Evolutionary conservation across 2,888 invertebrate species (phyloP).

Genomic region (Acrobasis consociella): DNA sequence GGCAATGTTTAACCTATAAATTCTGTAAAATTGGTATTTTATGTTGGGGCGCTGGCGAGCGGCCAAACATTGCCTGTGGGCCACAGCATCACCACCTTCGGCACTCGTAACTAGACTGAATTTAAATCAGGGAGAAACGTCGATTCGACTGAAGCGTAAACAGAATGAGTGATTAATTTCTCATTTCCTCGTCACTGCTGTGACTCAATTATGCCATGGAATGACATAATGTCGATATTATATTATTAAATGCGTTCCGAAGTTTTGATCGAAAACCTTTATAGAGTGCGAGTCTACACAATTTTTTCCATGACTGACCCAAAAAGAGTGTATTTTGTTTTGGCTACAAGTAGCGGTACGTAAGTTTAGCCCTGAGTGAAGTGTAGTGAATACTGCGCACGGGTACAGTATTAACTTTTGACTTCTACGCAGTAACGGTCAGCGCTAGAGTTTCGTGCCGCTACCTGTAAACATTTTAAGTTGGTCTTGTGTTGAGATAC

Average conservation of each 20-base stretch:
- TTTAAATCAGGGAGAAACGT: conserved; percentile 7
- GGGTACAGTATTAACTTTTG: too few species aligned
- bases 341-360: too few species aligned
- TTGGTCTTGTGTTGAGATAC: too few species aligned
- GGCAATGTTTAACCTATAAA: not conserved
- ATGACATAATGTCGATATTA: not conserved
- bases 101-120: conserved; percentile 9
- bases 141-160: conserved; percentile 1
- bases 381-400: too few species aligned
- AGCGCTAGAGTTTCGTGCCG: too few species aligned
- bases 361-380: too few species aligned
- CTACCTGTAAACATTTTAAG: too few species aligned
- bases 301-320: too few species aligned
- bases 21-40: not conserved
- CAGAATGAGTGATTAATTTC: conserved; percentile 12
- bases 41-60: not conserved
- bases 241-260: not conserved
- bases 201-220: not conserved
- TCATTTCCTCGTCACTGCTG: not conserved
- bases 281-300: not conserved
- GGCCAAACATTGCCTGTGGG: conserved; percentile 10
- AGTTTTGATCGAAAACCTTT: not conserved
- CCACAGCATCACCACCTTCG: conserved; percentile 7
- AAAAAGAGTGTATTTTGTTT: too few species aligned
- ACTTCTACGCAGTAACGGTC: too few species aligned